Conservation (phyloP, 2,797 vertebrate species). For the Thalassophryne amazonica region DNA sequence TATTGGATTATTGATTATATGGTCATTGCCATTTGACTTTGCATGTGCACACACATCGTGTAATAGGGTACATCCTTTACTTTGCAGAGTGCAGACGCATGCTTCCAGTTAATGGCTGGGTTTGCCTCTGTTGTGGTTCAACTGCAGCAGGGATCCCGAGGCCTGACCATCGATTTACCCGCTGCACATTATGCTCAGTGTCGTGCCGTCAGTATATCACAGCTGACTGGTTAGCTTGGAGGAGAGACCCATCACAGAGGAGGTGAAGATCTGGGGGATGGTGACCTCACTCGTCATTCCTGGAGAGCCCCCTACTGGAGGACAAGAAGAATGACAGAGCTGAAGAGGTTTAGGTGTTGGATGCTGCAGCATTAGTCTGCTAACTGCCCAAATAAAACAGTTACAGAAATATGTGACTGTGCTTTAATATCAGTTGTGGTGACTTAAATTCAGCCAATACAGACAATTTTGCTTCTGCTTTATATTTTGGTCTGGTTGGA, state of each 20-base stretch:
- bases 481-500: too few species aligned
- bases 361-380: background rate
- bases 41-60: slow-evolving; percentile 10
- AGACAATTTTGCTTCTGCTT: too few species aligned
- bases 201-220: slow-evolving; percentile 45
- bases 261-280: slow-evolving; percentile 18
- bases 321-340: slow-evolving; percentile 20
- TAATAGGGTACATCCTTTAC: slow-evolving; percentile 1
- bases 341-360: background rate
- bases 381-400: background rate
- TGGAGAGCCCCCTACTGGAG: slow-evolving; percentile 71
- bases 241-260: slow-evolving; percentile 16
- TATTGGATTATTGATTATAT: too few species aligned
- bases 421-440: background rate
- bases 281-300: slow-evolving; percentile 40
- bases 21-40: too few species aligned
- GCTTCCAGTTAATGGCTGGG: slow-evolving; percentile 55
- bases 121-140: slow-evolving; percentile 39
- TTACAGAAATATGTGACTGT: background rate
- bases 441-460: too few species aligned
- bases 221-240: slow-evolving; percentile 32
- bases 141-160: slow-evolving; percentile 38
- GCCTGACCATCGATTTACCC: slow-evolving; percentile 44
- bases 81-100: slow-evolving; percentile 18
- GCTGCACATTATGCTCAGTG: slow-evolving; percentile 42